Percentiles rank a stretch among this genome's conserved stretches.
Evolutionary conservation across 1,140 invertebrate genomes (phyloP).

Genomic region (Caenorhabditis inopinata): DNA sequence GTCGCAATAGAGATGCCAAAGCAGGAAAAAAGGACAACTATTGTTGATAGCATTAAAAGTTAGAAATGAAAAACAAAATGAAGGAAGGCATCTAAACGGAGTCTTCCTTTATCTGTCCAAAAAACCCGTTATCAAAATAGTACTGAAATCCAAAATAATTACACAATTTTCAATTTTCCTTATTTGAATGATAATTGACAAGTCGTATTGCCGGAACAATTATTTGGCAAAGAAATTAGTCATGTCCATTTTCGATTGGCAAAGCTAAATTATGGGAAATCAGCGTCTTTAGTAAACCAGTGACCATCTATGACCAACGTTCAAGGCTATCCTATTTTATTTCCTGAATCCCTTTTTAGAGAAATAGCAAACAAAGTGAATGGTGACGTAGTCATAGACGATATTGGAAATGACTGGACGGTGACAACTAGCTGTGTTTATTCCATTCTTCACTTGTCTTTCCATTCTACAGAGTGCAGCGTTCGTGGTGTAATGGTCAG

Average conservation of each 20-base stretch:
- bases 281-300: too few species aligned
- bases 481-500: slow-evolving; percentile 68
- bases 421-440: not conserved
- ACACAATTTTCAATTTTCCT: not conserved
- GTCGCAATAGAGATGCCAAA: not conserved
- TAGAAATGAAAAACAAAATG: not conserved
- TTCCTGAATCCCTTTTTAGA: not conserved
- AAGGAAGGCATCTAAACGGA: not conserved
- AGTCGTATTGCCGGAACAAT: slow-evolving; percentile 1
- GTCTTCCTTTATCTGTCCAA: not conserved
- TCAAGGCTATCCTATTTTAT: not conserved
- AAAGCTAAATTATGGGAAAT: not conserved
- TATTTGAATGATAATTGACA: not conserved
- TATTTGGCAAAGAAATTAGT: slow-evolving; percentile 15
- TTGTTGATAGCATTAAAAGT: not conserved
- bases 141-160: not conserved
- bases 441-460: not conserved
- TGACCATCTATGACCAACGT: too few species aligned
- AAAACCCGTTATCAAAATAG: not conserved
- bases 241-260: not conserved
- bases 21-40: not conserved
- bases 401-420: too few species aligned
- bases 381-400: not conserved
- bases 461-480: slow-evolving; percentile 38
- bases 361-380: not conserved